A percentile compares a stretch with the other conserved stretches of the same genome.
Evolutionary conservation across 2,797 vertebrate species (phyloP).

Genomic region (Hapalemur alaotrensis): DNA sequence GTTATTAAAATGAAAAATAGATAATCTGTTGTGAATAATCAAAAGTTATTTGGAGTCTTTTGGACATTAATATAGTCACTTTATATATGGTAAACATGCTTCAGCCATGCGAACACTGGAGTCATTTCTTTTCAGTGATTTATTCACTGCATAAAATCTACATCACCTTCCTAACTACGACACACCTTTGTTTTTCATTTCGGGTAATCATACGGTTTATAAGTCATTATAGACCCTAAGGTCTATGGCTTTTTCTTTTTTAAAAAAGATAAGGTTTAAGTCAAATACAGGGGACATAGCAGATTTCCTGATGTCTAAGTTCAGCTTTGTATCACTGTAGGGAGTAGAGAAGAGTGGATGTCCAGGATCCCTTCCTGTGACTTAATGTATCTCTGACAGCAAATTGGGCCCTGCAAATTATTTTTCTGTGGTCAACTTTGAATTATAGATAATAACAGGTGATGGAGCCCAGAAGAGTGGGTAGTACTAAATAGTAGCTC

Average conservation of each 20-base stretch:
- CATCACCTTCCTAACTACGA: neutral
- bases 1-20: neutral
- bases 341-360: neutral
- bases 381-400: slow-evolving; percentile 1
- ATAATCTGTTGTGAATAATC: slow-evolving; percentile 6
- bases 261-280: neutral
- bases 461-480: neutral
- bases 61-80: neutral
- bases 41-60: neutral
- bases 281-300: neutral
- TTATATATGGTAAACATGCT: neutral
- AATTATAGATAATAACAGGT: neutral
- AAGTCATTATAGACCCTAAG: neutral
- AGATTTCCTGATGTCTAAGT: neutral
- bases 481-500: neutral
- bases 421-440: neutral
- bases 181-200: slow-evolving; percentile 9
- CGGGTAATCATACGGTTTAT: neutral
- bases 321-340: neutral
- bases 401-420: neutral
- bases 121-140: slow-evolving; percentile 1
- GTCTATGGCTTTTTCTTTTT: neutral
- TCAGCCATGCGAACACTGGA: neutral
- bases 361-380: neutral
- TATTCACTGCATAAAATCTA: neutral